These are phyloP conservation scores for Caenorhabditis brenneri DNA, from an alignment of 1,140 invertebrate genomes.

Conservation along the genomic window DNA sequence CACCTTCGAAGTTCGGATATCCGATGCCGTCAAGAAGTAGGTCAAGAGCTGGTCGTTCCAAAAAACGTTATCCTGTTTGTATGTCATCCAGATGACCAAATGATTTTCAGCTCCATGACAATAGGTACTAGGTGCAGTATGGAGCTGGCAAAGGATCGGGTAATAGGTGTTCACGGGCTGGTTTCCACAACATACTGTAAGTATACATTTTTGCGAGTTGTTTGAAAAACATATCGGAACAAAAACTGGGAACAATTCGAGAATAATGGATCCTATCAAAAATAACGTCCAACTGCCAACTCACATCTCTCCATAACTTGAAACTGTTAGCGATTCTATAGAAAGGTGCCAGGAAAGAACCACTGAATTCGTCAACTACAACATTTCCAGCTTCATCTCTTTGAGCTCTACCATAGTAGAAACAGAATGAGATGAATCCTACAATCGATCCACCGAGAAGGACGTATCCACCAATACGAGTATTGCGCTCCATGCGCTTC, in stretches of 20 bases:
- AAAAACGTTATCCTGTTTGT: constrained; percentile 86
- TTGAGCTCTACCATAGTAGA: constrained; percentile 59
- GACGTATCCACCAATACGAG: constrained; percentile 57
- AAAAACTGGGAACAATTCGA: no score
- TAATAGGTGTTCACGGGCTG: constrained; percentile 88
- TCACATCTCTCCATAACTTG: constrained; percentile 61
- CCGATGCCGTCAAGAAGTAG: constrained; percentile 88
- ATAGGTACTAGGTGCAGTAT: constrained; percentile 95
- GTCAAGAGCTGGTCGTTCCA: constrained; percentile 94
- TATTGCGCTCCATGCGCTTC: constrained; percentile 54
- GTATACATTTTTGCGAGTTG: no score
- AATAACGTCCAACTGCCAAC: not conserved
- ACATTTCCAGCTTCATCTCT: constrained; percentile 61
- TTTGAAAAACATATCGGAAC: constrained; percentile 74
- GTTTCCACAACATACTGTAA: no score
- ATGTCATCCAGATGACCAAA: constrained; percentile 98
- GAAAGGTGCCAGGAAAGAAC: constrained; percentile 58
- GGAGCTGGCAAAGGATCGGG: constrained; percentile 90
- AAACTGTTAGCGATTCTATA: constrained; percentile 63
- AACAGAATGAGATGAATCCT: constrained; percentile 63
- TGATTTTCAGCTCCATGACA: constrained; percentile 91
- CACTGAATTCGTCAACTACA: constrained; percentile 59
- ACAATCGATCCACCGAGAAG: constrained; percentile 48
- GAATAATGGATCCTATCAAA: no score
- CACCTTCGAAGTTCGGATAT: constrained; percentile 83